Evolutionary conservation across 1,140 invertebrate species (phyloP).

Genomic region (Euglossa dilemma): DNA sequence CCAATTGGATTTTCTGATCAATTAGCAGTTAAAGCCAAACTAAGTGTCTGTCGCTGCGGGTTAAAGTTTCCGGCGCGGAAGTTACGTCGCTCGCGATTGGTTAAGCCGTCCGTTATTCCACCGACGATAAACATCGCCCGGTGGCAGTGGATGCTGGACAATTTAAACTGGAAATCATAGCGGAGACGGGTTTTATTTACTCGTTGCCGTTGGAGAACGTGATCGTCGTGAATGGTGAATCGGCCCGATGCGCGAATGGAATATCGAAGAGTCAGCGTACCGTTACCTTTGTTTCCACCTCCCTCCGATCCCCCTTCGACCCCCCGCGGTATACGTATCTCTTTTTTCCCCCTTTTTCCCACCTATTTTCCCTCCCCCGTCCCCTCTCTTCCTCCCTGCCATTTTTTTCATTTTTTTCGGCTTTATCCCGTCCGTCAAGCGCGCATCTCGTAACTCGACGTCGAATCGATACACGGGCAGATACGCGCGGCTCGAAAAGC

Average conservation of each 20-base stretch:
- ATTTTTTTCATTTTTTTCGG: not conserved
- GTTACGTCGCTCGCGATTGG: conserved; percentile 70
- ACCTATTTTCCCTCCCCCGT: not conserved
- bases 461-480: conserved; percentile 56
- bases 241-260: conserved; percentile 19
- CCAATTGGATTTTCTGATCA: conserved; percentile 76
- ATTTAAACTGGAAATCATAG: conserved; percentile 38
- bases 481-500: not conserved
- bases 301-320: not conserved
- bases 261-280: conserved; percentile 42
- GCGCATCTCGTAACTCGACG: conserved; percentile 49
- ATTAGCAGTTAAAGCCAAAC: conserved; percentile 78
- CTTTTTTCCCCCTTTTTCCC: not conserved
- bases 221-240: conserved; percentile 39
- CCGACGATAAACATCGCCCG: conserved; percentile 12
- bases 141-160: not conserved
- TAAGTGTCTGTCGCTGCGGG: conserved; percentile 75
- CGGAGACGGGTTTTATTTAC: conserved; percentile 32
- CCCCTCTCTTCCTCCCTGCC: too few relatives aligned
- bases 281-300: conserved; percentile 41
- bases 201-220: conserved; percentile 6
- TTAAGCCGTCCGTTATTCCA: conserved; percentile 58
- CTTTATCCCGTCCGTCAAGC: conserved; percentile 39
- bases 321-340: not conserved
- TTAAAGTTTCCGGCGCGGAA: conserved; percentile 71